Evolutionary conservation across 1,140 invertebrate genomes (phyloP).

Genomic region (Ectropis grisescens): DNA sequence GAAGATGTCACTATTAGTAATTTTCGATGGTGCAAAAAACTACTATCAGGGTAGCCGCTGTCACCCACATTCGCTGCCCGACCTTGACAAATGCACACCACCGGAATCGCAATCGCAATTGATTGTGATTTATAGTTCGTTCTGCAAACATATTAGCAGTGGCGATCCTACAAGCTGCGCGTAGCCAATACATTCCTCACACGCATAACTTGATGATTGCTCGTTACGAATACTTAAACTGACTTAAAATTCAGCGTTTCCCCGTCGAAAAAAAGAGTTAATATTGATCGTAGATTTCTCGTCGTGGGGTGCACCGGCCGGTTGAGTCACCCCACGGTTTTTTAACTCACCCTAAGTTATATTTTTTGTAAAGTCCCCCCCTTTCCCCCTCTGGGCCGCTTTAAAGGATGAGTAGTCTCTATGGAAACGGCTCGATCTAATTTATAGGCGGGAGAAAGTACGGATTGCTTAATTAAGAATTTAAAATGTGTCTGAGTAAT

Average conservation of each 20-base stretch:
- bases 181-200: slow-evolving; percentile 18
- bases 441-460: slow-evolving; percentile 68
- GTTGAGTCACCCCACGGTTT: slow-evolving; percentile 71
- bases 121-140: slow-evolving; percentile 32
- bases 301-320: slow-evolving; percentile 66
- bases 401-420: slow-evolving; percentile 73
- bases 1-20: no score
- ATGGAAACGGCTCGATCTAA: slow-evolving; percentile 71
- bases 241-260: slow-evolving; percentile 65
- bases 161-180: slow-evolving; percentile 4
- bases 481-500: slow-evolving; percentile 67
- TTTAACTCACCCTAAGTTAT: slow-evolving; percentile 72
- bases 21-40: no score
- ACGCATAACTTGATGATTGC: slow-evolving; percentile 19
- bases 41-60: no score
- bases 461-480: slow-evolving; percentile 69
- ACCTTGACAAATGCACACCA: slow-evolving; percentile 48
- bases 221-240: slow-evolving; percentile 24
- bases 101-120: slow-evolving; percentile 4
- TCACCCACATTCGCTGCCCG: slow-evolving; percentile 38
- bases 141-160: slow-evolving; percentile 17
- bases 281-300: slow-evolving; percentile 72
- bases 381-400: slow-evolving; percentile 50
- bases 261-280: slow-evolving; percentile 70
- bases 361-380: slow-evolving; percentile 68